Evolutionary conservation across 1,140 invertebrate species (phyloP).

Genomic region (Lepidurus packardi): DNA sequence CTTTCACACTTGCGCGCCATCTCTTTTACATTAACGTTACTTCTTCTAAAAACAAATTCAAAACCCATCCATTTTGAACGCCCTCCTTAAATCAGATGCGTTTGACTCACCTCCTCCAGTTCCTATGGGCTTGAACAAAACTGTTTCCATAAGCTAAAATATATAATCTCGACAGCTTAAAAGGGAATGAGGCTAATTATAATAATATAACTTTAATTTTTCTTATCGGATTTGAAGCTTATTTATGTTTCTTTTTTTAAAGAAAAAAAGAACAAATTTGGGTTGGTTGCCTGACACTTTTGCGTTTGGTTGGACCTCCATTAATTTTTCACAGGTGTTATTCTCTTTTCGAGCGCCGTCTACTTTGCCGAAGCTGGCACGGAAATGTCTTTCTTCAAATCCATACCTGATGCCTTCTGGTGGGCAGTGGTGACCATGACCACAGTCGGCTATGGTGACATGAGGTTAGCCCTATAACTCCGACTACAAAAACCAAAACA

Average conservation of each 20-base stretch:
- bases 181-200: neutral
- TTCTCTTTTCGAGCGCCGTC: constrained; percentile 62
- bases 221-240: neutral
- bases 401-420: constrained; percentile 83
- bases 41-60: neutral
- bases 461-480: constrained; percentile 63
- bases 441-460: constrained; percentile 96
- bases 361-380: constrained; percentile 65
- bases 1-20: neutral
- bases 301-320: constrained; percentile 24
- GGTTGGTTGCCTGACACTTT: neutral
- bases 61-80: neutral
- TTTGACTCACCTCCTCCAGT: neutral
- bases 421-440: constrained; percentile 99
- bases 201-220: neutral
- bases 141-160: neutral
- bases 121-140: neutral
- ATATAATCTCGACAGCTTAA: neutral
- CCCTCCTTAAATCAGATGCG: neutral
- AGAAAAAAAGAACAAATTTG: neutral
- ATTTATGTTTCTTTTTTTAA: neutral
- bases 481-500: neutral
- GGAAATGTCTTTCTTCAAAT: constrained; percentile 58
- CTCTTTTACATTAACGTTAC: neutral
- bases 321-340: constrained; percentile 53